Evolutionary conservation across 1,140 invertebrate genomes (phyloP).

Genomic region (Zaprionus davidi): DNA sequence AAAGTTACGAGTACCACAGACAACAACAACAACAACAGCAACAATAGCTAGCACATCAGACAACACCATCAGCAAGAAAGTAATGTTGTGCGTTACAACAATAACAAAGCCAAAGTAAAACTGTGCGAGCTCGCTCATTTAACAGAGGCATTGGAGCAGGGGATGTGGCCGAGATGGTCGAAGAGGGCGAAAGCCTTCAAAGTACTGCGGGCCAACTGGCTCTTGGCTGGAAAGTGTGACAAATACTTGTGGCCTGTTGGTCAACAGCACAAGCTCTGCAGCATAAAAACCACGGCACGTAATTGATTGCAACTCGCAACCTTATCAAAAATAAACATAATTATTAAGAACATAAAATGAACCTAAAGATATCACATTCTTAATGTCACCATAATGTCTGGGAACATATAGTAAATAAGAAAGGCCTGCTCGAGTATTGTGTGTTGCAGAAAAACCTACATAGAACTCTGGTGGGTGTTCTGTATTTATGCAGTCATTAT

Average conservation of each 20-base stretch:
- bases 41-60: constrained; percentile 16
- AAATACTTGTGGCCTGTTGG: constrained; percentile 50
- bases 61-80: constrained; percentile 32
- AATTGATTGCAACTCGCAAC: not conserved
- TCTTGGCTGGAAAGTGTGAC: constrained; percentile 38
- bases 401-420: constrained; percentile 60
- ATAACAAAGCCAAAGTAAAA: constrained; percentile 36
- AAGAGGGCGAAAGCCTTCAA: constrained; percentile 13
- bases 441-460: constrained; percentile 47
- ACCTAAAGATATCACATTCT: not conserved
- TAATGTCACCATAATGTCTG: not conserved
- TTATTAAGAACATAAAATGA: too few species aligned
- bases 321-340: not conserved
- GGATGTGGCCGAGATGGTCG: not conserved
- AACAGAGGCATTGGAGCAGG: constrained; percentile 5
- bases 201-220: constrained; percentile 32
- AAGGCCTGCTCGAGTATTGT: constrained; percentile 68
- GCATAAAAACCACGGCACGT: constrained; percentile 2
- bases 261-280: constrained; percentile 19
- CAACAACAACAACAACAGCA: constrained; percentile 39
- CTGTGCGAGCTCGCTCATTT: constrained; percentile 39
- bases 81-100: constrained; percentile 53
- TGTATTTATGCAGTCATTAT: constrained; percentile 40
- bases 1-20: constrained; percentile 78
- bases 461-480: constrained; percentile 17